Evolutionary conservation across 2,888 invertebrate species (phyloP).

Genomic region (Plebejus anna): DNA sequence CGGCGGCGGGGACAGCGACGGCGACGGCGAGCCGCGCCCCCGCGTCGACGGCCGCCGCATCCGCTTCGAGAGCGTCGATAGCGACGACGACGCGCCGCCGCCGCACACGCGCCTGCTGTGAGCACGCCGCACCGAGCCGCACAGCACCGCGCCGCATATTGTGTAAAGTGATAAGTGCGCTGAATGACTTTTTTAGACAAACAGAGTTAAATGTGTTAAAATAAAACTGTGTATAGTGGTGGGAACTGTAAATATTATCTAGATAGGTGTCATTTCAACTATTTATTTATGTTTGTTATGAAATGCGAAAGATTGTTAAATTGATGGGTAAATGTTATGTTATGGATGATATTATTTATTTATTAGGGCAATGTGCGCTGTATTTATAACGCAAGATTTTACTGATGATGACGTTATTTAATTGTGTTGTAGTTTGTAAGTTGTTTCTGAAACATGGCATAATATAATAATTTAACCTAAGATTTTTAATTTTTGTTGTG

Average conservation of each 20-base stretch:
- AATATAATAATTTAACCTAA: too few relatives aligned
- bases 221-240: not conserved
- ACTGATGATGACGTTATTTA: not conserved
- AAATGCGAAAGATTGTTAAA: not conserved
- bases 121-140: constrained; percentile 36
- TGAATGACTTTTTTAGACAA: not conserved
- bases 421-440: not conserved
- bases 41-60: constrained; percentile 50
- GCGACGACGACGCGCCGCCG: constrained; percentile 68
- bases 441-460: not conserved
- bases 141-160: not conserved
- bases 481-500: too few relatives aligned
- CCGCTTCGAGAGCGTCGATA: constrained; percentile 68
- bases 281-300: not conserved
- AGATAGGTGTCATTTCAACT: not conserved
- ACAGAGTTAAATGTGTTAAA: not conserved
- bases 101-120: constrained; percentile 58
- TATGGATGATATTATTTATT: not conserved
- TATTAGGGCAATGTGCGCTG: not conserved
- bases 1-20: constrained; percentile 42
- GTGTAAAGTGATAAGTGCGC: not conserved
- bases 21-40: constrained; percentile 40
- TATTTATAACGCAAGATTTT: not conserved
- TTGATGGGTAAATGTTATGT: not conserved
- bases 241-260: not conserved